Evolutionary conservation across 2,797 vertebrate species (phyloP), one percentile per base, ranked within the genome.

Genomic region (Decapterus maruadsi): DNA sequence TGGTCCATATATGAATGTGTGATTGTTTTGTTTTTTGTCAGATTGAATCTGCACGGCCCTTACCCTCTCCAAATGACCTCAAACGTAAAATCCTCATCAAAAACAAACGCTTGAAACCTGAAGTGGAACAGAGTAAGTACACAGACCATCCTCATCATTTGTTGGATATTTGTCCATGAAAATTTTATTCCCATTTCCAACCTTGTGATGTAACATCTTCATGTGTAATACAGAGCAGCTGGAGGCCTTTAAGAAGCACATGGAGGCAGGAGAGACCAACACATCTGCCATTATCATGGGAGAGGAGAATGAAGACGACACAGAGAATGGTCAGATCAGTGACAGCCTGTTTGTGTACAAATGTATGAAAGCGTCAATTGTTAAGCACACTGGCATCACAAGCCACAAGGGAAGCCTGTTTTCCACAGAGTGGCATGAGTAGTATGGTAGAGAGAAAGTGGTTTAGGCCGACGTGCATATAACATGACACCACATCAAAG

Each of bases 61-160:
- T 99, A 75, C 98, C 98, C 0, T 99, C 98, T 16, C 97, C 98
- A 12, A 98, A 95, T 59, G 98, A 99, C 29, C 97, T 99, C 61
- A 99, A 94, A 91, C 96, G 96, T 78, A 99, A 99, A 95, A 99
- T 99, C 84, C 97, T 99, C 76, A 99, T 99, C 84, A 99, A 99
- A 95, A 99, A 99, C 92, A 99, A 99, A 86, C 95, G 98, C 1
- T 94, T 99, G 90, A 99, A 99, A 94, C 96, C 98, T 19, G 98
- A 99, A 92, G 98, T 99, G 74, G 98, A 99, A 80, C 97, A 97
- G 93, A 99, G 98, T 99, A 95, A 58, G 97, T 96, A 77, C 16
- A 48, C n/a, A 20, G 19, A 20, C 51, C 8, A 43, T 8, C 3
- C 16, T 36, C 4, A 36, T 22, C 3, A 66, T 13, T 3, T 14